Base-by-base conservation (phyloP, 2,113 vertebrate species). In the Gulo gulo region DNA sequence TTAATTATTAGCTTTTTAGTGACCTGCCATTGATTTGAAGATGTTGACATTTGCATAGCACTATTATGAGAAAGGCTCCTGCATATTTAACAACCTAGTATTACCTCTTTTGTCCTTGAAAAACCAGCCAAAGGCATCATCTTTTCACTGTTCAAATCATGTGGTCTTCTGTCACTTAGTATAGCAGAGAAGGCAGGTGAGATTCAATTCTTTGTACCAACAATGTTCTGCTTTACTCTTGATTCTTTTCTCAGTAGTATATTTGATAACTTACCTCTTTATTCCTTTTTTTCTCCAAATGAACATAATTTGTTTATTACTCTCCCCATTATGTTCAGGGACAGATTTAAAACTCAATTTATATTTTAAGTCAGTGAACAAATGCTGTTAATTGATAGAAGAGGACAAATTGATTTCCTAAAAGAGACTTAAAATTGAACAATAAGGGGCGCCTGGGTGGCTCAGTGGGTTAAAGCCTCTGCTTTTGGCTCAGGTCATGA, bases 1-100 rank as follows among this genome's bases (percentile, higher is more conserved):
- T 95, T 93, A 91, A 93, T 69, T 93, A 84, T 80, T 85, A 93
- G 52, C 52, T 87, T 88, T 91, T 87, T 82, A 97, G 61, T 83
- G 59, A 65, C 29, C 45, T 85, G 29, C 45, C 42, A 42, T 50
- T 89, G 65, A 63, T 55, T 73, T 76, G 57, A 96, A 92, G 55
- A 85, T 95, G n/a, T 89, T 96, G 80, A 88, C 24, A 93, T 91
- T 82, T 96, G 12, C 63, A 47, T 20, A 80, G 31, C 36, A 81
- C 15, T 52, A 47, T 88, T 59, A 24, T 57, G 63, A 88, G 67
- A 59, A 94, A 92, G 21, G 26, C 86, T 6, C 73, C 26, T 61
- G 2, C n/a, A 45, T 76, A 55, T 24, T 71, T 57, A 97, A 57
- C 50, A 94, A 50, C 69, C 63, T 76, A 73, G 21, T n/a, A 88